These are phyloP conservation scores for Scolopax bukidnonensis DNA, from an alignment of 2,797 vertebrate genomes.

Conservation along the genomic window DNA sequence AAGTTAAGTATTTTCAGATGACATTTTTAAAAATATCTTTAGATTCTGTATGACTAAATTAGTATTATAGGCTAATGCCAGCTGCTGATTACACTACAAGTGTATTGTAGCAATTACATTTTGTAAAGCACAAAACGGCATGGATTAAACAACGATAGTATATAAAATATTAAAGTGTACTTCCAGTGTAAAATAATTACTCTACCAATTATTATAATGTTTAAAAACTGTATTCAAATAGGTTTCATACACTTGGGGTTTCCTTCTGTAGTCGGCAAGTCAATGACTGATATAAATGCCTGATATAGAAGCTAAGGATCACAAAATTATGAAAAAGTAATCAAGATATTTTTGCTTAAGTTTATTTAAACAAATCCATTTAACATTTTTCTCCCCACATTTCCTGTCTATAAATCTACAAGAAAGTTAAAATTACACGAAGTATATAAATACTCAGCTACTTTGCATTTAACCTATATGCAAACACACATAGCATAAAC, in stretches of 20 bases:
- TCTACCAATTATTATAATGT: constrained; percentile 37
- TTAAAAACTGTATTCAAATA: constrained; percentile 49
- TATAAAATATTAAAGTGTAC: constrained; percentile 44
- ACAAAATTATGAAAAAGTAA: constrained; percentile 27
- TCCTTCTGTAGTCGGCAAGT: constrained; percentile 2
- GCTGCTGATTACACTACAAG: neutral
- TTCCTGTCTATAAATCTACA: neutral
- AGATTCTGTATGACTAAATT: neutral
- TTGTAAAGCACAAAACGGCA: constrained; percentile 16
- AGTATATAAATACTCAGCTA: neutral
- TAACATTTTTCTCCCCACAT: neutral
- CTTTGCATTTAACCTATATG: neutral
- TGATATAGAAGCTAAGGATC: neutral
- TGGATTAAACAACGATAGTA: neutral
- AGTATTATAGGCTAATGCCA: neutral
- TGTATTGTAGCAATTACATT: neutral
- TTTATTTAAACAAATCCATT: neutral
- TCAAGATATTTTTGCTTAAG: neutral
- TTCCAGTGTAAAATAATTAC: constrained; percentile 49
- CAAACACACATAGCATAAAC: neutral
- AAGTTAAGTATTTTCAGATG: neutral
- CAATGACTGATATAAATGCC: neutral
- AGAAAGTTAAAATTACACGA: neutral
- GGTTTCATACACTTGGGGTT: constrained; percentile 5
- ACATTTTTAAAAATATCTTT: neutral